Evolutionary conservation across 2,888 invertebrate genomes (phyloP).

Genomic region (Chymomyza caudatula): DNA sequence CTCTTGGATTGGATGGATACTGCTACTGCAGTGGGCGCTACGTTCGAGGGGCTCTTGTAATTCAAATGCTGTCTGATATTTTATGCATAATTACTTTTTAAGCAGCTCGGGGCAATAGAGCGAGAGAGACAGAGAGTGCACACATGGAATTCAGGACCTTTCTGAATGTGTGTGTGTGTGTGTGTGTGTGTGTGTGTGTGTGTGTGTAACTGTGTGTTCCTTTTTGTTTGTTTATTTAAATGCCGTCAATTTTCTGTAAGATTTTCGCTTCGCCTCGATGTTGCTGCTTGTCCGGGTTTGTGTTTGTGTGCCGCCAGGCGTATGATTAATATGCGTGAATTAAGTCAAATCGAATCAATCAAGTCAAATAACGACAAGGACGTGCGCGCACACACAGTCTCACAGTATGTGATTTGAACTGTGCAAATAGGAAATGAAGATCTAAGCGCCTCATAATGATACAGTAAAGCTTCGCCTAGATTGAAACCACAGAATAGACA

Average conservation of each 20-base stretch:
- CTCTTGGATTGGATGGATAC: slow-evolving; percentile 6
- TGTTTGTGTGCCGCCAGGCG: slow-evolving; percentile 39
- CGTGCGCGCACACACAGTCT: slow-evolving; percentile 7
- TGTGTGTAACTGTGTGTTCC: not conserved
- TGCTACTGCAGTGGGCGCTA: slow-evolving; percentile 19
- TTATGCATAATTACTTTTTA: slow-evolving; percentile 63
- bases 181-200: not conserved
- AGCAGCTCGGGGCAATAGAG: slow-evolving; percentile 22
- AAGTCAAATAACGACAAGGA: slow-evolving; percentile 53
- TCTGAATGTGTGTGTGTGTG: not conserved
- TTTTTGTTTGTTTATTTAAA: slow-evolving; percentile 48
- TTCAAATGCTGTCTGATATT: not conserved
- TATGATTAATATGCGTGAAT: slow-evolving; percentile 71
- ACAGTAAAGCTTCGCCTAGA: slow-evolving; percentile 21
- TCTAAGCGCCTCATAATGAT: slow-evolving; percentile 14
- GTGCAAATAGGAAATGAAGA: slow-evolving; percentile 28
- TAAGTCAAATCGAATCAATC: slow-evolving; percentile 71
- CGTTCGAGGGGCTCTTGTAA: no score
- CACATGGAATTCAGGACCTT: not conserved
- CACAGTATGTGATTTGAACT: slow-evolving; percentile 6
- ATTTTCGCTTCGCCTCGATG: slow-evolving; percentile 36
- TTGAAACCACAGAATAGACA: no score
- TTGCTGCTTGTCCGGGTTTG: slow-evolving; percentile 1
- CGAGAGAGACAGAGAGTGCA: not conserved
- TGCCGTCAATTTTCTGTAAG: slow-evolving; percentile 25